phyloP scores from a whole-genome alignment of 2,797 vertebrate genomes.

The Pseudocheirus occidentalis region DNA sequence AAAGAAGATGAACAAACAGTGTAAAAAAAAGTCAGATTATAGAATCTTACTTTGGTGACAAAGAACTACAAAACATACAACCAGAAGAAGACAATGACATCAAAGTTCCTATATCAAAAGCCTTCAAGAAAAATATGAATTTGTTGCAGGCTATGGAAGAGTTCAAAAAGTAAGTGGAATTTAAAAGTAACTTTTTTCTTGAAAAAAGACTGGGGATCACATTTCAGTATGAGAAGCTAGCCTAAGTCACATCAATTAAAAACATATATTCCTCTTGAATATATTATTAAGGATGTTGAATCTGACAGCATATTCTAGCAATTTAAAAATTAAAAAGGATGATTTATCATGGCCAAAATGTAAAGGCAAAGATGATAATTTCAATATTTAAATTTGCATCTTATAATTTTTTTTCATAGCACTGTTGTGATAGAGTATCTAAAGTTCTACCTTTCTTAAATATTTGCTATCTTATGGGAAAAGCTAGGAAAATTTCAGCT shows the following conservation, averaged over 20 bases:
- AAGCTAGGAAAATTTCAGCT: neutral
- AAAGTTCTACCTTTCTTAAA: conserved; percentile 37
- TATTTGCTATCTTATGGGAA: conserved; percentile 50
- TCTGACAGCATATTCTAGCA: conserved; percentile 57
- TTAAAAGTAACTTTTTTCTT: conserved; percentile 7
- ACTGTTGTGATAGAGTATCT: conserved; percentile 40
- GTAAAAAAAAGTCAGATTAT: too few species aligned
- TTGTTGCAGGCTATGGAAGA: too few species aligned
- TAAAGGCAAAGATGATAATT: conserved; percentile 54
- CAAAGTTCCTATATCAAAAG: too few species aligned
- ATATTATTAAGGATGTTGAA: conserved; percentile 49
- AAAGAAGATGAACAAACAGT: too few species aligned
- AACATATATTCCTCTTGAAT: conserved; percentile 42
- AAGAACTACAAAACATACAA: too few species aligned
- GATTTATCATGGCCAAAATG: conserved; percentile 65
- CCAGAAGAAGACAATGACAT: too few species aligned
- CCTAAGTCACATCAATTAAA: conserved; percentile 63
- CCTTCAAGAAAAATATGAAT: too few species aligned
- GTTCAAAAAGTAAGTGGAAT: neutral
- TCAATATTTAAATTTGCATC: conserved; percentile 57
- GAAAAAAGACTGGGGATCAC: neutral
- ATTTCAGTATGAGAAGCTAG: conserved; percentile 30
- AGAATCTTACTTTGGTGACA: too few species aligned
- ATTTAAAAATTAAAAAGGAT: conserved; percentile 66
- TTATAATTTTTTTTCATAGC: conserved; percentile 62